Evolutionary conservation across 1,140 invertebrate species (phyloP), one percentile per base, ranked within the genome.

Genomic region (Platorchestia sp.): DNA sequence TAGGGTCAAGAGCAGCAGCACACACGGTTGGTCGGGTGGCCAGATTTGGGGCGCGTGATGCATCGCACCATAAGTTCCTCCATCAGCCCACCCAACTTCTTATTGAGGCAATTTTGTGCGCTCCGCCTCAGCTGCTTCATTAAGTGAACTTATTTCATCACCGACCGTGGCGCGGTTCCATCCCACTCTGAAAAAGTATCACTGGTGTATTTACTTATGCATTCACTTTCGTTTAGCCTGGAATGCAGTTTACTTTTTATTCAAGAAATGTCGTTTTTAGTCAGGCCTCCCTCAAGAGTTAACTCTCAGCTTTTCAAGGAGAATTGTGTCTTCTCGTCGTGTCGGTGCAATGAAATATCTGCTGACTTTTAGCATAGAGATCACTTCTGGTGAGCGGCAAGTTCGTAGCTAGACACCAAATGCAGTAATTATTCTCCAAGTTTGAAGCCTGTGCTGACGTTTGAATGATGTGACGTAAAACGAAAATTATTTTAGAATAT

Each of bases 51-150:
- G 87, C 87, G 6, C 44, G 22, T 45, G 91, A 93, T 45, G 91
- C 45, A 93, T 93, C 45, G 44, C 43, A 36, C 40, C 44, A 42
- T 45, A 93, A 93, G 91, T 93, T 93, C 45, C 44, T 42, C 91
- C 91, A 93, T 93, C 91, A 93, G 45, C 43, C n/a, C 7, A 0
- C 91, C 45, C 43, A 45, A 93, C 41, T 93, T 93, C 91, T 93
- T 93, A 93, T 93, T 93, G 91, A 7, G 43, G 43, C 45, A 89
- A 44, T 89, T 89, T 89, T 89, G 87, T 44, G 87, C 43, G 41
- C 27, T 75, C 59, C 27, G 59, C 59, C 59, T 75, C 14, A 75
- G 59, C 36, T 75, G 36, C 59, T 75, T 75, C 59, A 75, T 75
- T 75, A 75, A 75, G 59, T 75, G 59, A 75, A 75, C 59, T 75